These are phyloP conservation scores for Psephotus haematonotus DNA, from an alignment of 2,113 vertebrate genomes.

Conservation along the genomic window DNA sequence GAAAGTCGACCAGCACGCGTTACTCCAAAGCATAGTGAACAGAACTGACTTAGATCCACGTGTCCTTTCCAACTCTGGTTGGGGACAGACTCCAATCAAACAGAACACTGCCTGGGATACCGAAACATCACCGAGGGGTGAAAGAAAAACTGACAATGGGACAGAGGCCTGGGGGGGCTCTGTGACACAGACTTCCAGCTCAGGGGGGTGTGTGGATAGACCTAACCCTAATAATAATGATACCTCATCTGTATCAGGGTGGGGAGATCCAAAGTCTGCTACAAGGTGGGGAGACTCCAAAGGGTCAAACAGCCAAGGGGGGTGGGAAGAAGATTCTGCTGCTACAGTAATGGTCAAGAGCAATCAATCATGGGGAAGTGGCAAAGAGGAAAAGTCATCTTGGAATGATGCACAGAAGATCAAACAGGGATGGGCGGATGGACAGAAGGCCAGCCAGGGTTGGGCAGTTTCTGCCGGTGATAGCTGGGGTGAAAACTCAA, in stretches of 20 bases:
- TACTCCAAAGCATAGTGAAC: slow-evolving; percentile 78
- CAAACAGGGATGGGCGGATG: slow-evolving; percentile 84
- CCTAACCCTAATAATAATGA: slow-evolving; percentile 75
- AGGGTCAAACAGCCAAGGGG: slow-evolving; percentile 83
- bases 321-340: slow-evolving; percentile 80
- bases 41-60: slow-evolving; percentile 90
- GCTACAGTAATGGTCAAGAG: slow-evolving; percentile 82
- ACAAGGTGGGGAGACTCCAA: slow-evolving; percentile 88
- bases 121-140: slow-evolving; percentile 76
- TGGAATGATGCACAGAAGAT: slow-evolving; percentile 90
- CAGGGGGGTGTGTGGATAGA: slow-evolving; percentile 86
- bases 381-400: slow-evolving; percentile 82
- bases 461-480: slow-evolving; percentile 81
- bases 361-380: slow-evolving; percentile 80
- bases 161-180: slow-evolving; percentile 87
- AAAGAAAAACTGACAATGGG: slow-evolving; percentile 86
- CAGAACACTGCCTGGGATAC: slow-evolving; percentile 97
- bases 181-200: slow-evolving; percentile 84
- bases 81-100: slow-evolving; percentile 96
- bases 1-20: slow-evolving; percentile 77
- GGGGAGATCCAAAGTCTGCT: slow-evolving; percentile 83
- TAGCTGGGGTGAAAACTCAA: slow-evolving; percentile 78
- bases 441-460: slow-evolving; percentile 74
- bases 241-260: slow-evolving; percentile 79
- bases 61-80: slow-evolving; percentile 96